phyloP scores from a whole-genome alignment of 2,888 invertebrate genomes.

The Archaeoteleia sp. region DNA sequence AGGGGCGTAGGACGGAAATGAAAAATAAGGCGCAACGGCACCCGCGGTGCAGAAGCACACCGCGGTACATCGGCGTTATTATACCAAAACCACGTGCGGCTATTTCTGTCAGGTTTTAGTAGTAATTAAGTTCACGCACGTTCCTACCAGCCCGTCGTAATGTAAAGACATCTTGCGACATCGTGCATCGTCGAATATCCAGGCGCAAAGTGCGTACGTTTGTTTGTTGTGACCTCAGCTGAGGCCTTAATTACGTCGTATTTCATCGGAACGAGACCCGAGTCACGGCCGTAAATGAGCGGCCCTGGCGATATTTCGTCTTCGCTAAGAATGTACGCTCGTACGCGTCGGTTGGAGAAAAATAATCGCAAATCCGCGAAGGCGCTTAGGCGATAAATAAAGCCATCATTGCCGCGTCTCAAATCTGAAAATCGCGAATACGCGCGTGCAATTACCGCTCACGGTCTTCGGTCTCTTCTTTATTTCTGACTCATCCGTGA shows the following conservation, averaged over 20 bases:
- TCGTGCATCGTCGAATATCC: slow-evolving; percentile 19
- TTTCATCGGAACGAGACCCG: slow-evolving; percentile 37
- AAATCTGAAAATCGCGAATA: slow-evolving; percentile 21
- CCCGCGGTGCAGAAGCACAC: no score
- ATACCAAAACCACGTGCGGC: no score
- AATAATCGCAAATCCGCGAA: no score
- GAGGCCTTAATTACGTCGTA: slow-evolving; percentile 47
- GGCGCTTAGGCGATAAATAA: slow-evolving; percentile 4
- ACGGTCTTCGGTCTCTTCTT: slow-evolving; percentile 19
- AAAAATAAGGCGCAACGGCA: no score
- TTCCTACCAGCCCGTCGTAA: no score
- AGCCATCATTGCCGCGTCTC: slow-evolving; percentile 22
- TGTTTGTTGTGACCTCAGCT: slow-evolving; percentile 22
- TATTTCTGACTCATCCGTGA: slow-evolving; percentile 1
- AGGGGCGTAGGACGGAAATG: no score
- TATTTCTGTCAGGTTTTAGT: slow-evolving; percentile 20
- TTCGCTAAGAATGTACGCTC: no score
- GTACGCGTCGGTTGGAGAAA: no score
- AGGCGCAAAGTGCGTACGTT: slow-evolving; percentile 11
- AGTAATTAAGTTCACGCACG: slow-evolving; percentile 37
- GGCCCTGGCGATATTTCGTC: background rate
- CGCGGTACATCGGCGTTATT: no score
- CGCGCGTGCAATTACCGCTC: slow-evolving; percentile 9
- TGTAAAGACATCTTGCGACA: no score
- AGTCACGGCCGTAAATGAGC: slow-evolving; percentile 15